Percentiles rank a stretch among this genome's conserved stretches.
Evolutionary conservation across 2,113 vertebrate genomes (phyloP).

Genomic region (Corythoichthys haematopterus): DNA sequence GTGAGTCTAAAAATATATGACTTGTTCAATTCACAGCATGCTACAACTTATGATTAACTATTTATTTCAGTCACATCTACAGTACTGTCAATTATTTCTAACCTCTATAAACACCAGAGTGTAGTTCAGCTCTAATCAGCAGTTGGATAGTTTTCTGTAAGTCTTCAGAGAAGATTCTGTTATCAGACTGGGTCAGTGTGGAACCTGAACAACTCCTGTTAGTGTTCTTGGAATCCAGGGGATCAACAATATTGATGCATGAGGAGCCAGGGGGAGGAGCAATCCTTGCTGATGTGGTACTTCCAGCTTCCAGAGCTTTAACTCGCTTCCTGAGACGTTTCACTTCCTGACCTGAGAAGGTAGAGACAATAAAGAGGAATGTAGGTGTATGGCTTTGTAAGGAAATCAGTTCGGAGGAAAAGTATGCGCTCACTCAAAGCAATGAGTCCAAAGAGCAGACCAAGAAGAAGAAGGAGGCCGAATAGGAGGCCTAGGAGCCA

Average conservation of each 20-base stretch:
- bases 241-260: constrained; percentile 56
- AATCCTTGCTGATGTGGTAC: neutral
- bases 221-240: constrained; percentile 24
- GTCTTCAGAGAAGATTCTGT: constrained; percentile 33
- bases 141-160: constrained; percentile 62
- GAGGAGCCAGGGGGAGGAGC: constrained; percentile 33
- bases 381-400: neutral
- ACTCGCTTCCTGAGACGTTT: constrained; percentile 80
- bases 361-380: neutral
- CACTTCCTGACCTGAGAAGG: constrained; percentile 79
- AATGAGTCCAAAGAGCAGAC: constrained; percentile 91
- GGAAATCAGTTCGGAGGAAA: constrained; percentile 3
- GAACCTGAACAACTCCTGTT: constrained; percentile 29
- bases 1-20: constrained; percentile 53
- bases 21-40: neutral
- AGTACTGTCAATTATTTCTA: neutral
- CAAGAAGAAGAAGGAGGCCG: constrained; percentile 81
- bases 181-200: constrained; percentile 38
- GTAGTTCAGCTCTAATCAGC: constrained; percentile 64
- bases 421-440: constrained; percentile 75
- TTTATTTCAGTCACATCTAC: too few relatives aligned
- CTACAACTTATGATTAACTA: neutral
- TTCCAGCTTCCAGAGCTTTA: constrained; percentile 70
- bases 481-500: constrained; percentile 89
- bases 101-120: constrained; percentile 60